phyloP scores from a whole-genome alignment of 2,888 invertebrate species.

The Eupsilia transversa region DNA sequence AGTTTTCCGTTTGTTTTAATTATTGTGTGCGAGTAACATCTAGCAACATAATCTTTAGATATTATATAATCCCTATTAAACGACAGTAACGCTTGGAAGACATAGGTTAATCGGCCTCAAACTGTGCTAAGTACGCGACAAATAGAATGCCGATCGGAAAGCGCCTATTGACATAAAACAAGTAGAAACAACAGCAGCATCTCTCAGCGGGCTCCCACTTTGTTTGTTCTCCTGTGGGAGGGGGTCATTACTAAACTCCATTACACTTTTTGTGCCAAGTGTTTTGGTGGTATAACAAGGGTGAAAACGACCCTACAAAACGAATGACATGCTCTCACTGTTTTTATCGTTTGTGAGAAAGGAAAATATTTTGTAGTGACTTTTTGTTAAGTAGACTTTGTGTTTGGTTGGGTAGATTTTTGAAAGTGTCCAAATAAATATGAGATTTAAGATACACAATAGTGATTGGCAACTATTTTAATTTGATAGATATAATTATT shows the following conservation, averaged over 20 bases:
- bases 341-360: conserved; percentile 83
- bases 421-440: not conserved
- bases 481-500: not conserved
- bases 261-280: conserved; percentile 90
- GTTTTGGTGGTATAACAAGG: conserved; percentile 90
- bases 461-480: not conserved
- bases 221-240: conserved; percentile 81
- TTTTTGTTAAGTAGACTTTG: conserved; percentile 58
- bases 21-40: not conserved
- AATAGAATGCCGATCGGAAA: conserved; percentile 47
- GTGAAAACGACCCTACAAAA: conserved; percentile 89
- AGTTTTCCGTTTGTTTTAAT: not conserved
- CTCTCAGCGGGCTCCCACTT: conserved; percentile 84
- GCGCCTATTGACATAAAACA: conserved; percentile 60
- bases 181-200: conserved; percentile 76
- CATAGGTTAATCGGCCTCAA: conserved; percentile 20
- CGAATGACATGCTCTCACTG: conserved; percentile 85
- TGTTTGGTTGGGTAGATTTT: conserved; percentile 25
- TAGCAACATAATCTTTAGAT: not conserved
- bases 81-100: not conserved
- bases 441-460: not conserved
- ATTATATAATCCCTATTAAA: not conserved
- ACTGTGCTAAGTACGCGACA: conserved; percentile 42
- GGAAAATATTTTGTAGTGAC: conserved; percentile 71
- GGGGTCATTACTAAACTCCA: conserved; percentile 90